These are phyloP conservation scores for Cotesia chilonis DNA, from an alignment of 1,140 invertebrate species.

Conservation along the genomic window DNA sequence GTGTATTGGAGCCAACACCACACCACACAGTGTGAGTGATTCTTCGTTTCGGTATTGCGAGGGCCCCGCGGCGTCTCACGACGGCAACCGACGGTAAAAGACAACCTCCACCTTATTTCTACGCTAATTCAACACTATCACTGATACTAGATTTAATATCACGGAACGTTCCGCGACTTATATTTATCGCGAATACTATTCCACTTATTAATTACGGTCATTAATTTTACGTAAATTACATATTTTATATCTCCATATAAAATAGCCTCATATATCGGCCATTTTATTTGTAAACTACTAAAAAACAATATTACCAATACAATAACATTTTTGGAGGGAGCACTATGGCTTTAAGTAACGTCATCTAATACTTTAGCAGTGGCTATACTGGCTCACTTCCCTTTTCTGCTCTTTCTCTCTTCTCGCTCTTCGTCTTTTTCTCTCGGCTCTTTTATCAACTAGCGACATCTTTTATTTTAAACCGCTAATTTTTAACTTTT, in stretches of 20 bases:
- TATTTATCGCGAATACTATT: slow-evolving; percentile 32
- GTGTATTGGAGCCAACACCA: slow-evolving; percentile 30
- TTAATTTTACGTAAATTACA: slow-evolving; percentile 59
- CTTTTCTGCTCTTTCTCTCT: slow-evolving; percentile 15
- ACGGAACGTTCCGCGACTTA: slow-evolving; percentile 18
- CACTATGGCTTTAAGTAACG: slow-evolving; percentile 45
- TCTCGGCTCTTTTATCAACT: not conserved
- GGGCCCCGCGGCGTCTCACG: slow-evolving; percentile 53
- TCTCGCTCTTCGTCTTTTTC: slow-evolving; percentile 2
- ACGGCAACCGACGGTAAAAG: slow-evolving; percentile 47
- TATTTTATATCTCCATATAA: slow-evolving; percentile 62
- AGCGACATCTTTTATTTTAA: slow-evolving; percentile 18
- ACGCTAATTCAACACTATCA: slow-evolving; percentile 48
- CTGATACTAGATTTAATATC: slow-evolving; percentile 40
- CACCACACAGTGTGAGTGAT: slow-evolving; percentile 33
- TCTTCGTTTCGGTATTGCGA: slow-evolving; percentile 44
- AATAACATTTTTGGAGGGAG: slow-evolving; percentile 60
- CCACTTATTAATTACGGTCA: slow-evolving; percentile 48
- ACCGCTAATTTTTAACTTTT: slow-evolving; percentile 24
- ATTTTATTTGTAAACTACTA: slow-evolving; percentile 68
- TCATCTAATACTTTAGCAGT: slow-evolving; percentile 49
- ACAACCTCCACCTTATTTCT: slow-evolving; percentile 54
- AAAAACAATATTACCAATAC: slow-evolving; percentile 62
- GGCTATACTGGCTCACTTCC: slow-evolving; percentile 51
- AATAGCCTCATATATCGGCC: slow-evolving; percentile 65